These are phyloP conservation scores for Papilio demoleus DNA, from an alignment of 2,888 invertebrate species.

Conservation along the genomic window DNA sequence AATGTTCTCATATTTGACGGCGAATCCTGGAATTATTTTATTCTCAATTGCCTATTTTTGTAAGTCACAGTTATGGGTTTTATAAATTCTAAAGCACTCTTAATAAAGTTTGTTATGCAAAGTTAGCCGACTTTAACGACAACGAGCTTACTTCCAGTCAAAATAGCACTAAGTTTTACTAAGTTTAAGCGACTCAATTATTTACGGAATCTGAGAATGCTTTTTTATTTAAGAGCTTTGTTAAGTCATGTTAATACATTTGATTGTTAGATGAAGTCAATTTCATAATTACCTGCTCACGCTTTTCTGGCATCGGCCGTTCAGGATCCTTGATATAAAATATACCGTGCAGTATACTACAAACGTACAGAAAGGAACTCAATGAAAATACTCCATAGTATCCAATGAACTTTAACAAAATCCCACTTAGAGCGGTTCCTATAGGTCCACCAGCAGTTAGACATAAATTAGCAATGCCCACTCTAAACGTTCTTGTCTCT, in stretches of 20 bases:
- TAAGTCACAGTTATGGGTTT: not conserved
- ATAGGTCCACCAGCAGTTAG: constrained; percentile 72
- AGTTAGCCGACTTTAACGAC: not conserved
- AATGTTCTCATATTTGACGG: constrained; percentile 47
- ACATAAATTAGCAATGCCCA: constrained; percentile 81
- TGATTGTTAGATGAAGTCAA: no score
- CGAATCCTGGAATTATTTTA: constrained; percentile 43
- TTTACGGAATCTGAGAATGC: not conserved
- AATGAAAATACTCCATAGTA: constrained; percentile 80
- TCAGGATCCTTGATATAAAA: constrained; percentile 70
- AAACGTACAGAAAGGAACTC: constrained; percentile 67
- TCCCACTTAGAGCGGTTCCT: constrained; percentile 72
- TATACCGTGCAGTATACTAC: constrained; percentile 74
- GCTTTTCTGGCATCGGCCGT: constrained; percentile 52
- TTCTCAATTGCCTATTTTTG: not conserved
- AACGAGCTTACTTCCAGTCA: not conserved
- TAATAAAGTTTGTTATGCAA: not conserved
- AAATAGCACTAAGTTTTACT: not conserved
- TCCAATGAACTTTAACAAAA: constrained; percentile 70
- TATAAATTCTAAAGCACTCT: not conserved
- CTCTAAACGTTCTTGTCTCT: constrained; percentile 82
- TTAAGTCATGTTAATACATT: no score
- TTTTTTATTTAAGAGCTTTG: not conserved
- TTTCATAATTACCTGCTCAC: constrained; percentile 50
- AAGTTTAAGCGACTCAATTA: not conserved